A percentile compares a stretch with the other conserved stretches of the same genome.
Evolutionary conservation across 2,797 vertebrate genomes (phyloP).

Genomic region (Crocodylus rhombifer): DNA sequence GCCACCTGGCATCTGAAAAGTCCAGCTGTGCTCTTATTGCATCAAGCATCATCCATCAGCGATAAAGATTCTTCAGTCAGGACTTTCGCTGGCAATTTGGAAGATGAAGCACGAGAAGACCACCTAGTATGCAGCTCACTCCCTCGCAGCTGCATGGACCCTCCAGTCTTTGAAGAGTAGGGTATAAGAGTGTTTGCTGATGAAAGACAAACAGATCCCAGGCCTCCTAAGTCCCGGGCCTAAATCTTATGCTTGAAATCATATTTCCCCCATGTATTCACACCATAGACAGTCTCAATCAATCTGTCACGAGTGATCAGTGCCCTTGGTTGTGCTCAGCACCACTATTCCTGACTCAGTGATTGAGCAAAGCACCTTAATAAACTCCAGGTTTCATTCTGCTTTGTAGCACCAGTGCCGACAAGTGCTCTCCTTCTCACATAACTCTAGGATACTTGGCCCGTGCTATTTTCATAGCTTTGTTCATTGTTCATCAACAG

Average conservation of each 20-base stretch:
- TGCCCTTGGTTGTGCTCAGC: background rate
- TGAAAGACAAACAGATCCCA: background rate
- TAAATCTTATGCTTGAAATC: accelerated
- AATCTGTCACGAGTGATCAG: background rate
- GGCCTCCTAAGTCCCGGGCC: accelerated
- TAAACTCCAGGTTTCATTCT: background rate
- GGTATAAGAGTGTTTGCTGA: background rate
- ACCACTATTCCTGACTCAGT: background rate
- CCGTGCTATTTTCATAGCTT: background rate
- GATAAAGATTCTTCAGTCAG: background rate
- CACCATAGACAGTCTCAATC: background rate
- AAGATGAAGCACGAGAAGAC: accelerated
- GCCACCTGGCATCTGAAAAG: background rate
- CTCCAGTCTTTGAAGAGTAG: background rate
- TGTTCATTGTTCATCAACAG: slow-evolving; percentile 3
- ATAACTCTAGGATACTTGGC: background rate
- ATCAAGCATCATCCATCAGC: background rate
- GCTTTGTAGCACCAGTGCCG: background rate
- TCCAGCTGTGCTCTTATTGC: background rate
- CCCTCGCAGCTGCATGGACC: background rate
- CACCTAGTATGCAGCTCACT: background rate
- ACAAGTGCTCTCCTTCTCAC: background rate
- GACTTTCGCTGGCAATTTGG: background rate
- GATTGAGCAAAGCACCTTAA: background rate
- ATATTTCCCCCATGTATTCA: background rate